Percentiles rank a stretch among this genome's conserved stretches.
These are phyloP conservation scores for Smutsia temminckii DNA, from an alignment of 2,797 vertebrate species.

Conservation along the genomic window DNA sequence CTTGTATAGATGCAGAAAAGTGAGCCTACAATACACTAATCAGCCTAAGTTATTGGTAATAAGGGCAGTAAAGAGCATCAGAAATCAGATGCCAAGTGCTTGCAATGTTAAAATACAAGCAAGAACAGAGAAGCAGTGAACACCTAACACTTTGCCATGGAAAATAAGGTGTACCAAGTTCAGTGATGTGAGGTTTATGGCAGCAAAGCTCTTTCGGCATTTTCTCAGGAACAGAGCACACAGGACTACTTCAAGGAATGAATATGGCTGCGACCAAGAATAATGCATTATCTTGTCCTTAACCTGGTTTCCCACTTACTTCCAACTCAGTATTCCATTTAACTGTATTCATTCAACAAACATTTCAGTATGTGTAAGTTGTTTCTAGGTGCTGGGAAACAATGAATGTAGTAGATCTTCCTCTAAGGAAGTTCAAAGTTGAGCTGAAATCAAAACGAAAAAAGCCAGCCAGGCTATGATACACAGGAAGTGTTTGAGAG, in stretches of 20 bases:
- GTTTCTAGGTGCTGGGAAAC: neutral
- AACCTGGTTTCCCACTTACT: neutral
- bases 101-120: neutral
- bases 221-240: neutral
- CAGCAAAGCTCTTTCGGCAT: neutral
- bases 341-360: neutral
- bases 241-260: neutral
- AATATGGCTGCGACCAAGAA: neutral
- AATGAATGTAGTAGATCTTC: neutral
- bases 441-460: neutral
- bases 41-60: neutral
- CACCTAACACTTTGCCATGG: neutral
- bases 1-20: neutral
- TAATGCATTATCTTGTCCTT: neutral
- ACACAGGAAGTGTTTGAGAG: neutral
- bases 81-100: neutral
- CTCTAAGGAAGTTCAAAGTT: neutral
- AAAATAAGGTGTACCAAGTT: neutral
- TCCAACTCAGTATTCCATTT: neutral
- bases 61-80: neutral
- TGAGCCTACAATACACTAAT: neutral
- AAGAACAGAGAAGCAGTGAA: neutral
- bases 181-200: neutral
- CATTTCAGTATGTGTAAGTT: neutral
- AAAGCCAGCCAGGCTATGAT: neutral